Conservation (phyloP, 2,888 invertebrate species). For the Erebia epiphron region DNA sequence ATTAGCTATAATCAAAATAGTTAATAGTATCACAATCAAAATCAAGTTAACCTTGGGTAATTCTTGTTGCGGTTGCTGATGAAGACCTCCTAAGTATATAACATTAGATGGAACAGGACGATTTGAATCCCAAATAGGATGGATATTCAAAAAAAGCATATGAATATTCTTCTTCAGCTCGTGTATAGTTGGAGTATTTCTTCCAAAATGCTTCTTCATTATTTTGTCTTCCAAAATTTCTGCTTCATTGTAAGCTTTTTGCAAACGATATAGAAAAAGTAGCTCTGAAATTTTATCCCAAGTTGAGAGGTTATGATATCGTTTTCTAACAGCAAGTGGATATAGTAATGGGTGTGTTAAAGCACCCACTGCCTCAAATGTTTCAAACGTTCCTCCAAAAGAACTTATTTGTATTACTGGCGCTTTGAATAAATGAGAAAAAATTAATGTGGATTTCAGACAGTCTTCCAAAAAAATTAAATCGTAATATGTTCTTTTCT, state of each 20-base stretch:
- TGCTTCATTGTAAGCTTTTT: conserved; percentile 12
- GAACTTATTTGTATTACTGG: conserved; percentile 42
- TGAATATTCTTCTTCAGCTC: conserved; percentile 53
- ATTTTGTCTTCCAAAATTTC: conserved; percentile 33
- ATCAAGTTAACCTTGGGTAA: conserved; percentile 52
- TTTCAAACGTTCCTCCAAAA: conserved; percentile 32
- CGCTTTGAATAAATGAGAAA: conserved; percentile 38
- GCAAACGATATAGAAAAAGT: conserved; percentile 19
- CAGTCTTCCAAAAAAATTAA: conserved; percentile 37
- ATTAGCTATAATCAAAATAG: too few relatives aligned
- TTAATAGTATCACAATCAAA: too few relatives aligned
- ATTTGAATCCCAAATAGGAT: conserved; percentile 56
- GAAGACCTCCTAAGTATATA: conserved; percentile 66
- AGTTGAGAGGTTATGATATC: conserved; percentile 38
- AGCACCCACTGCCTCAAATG: conserved; percentile 36
- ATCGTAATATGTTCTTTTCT: conserved; percentile 33
- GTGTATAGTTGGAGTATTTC: conserved; percentile 35
- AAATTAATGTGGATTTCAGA: conserved; percentile 28
- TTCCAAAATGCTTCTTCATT: conserved; percentile 32
- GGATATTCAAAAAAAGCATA: conserved; percentile 60
- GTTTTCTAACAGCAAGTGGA: conserved; percentile 32
- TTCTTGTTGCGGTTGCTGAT: conserved; percentile 54
- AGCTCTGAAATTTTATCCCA: conserved; percentile 42
- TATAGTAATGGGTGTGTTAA: conserved; percentile 40
- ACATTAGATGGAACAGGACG: conserved; percentile 63